Base-by-base conservation (phyloP, 2,888 invertebrate genomes). In the Xestobium rufovillosum region DNA sequence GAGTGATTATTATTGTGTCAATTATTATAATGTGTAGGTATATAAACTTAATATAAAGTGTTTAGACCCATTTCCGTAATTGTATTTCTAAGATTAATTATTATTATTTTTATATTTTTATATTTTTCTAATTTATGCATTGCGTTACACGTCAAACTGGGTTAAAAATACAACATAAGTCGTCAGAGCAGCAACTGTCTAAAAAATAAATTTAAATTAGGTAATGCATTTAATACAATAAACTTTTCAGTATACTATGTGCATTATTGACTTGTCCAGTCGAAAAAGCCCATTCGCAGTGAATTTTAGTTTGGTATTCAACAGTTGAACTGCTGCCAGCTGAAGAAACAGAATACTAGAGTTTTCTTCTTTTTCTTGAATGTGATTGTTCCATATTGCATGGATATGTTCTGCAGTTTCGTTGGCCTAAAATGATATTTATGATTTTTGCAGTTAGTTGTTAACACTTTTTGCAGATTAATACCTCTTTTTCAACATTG, bases 151-250 rank as follows among this genome's bases (percentile, higher is more conserved):
- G 11, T 39, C 31, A 39, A 67, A 64, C 43, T 66, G 67, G 14
- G 65, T 51, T 1, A 67, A 49, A 28, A 67, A 63, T 4, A 67
- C 63, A 11, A 66, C 55, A 41, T 67, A 67, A 38, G 64, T 65
- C n/a, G 64, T 60, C 10, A 64, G 57, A 10, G 65, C 62, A 3
- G 64, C 64, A 27, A 59, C 52, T 19, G 65, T 62, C 67, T 67
- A 42, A 2, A 44, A 23, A 38, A 31, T 34, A 8, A 34, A 19
- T 12, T n/a, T 15, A 26, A 23, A 26, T 12, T 26, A 23, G 15
- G n/a, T 8, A 39, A 30, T 26, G 32, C n/a, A 3, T 23, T 26
- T 13, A 14, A 1, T n/a, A n/a, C n/a, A n/a, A n/a, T n/a, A n/a
- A n/a, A n/a, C n/a, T 14, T 17, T 11, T 11, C n/a, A 15, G 1